These are phyloP conservation scores for Coelogynopora nodosa DNA, from an alignment of 2,888 invertebrate genomes.

Conservation along the genomic window DNA sequence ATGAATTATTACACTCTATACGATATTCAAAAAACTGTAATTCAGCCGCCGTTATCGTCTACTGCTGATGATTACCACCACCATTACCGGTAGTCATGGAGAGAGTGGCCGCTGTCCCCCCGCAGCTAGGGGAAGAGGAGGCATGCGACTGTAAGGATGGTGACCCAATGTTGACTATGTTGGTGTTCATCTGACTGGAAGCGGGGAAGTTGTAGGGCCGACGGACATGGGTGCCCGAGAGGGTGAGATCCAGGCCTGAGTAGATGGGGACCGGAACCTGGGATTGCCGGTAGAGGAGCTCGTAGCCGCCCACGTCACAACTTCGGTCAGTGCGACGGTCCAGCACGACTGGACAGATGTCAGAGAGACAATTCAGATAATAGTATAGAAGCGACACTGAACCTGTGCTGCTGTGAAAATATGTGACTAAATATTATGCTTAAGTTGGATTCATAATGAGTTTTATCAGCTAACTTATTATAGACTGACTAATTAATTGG, in stretches of 20 bases:
- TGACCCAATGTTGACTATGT: background rate
- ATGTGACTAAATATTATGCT: too few species aligned
- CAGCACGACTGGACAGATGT: conserved; percentile 56
- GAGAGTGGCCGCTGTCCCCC: background rate
- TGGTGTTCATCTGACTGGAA: background rate
- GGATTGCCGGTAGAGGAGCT: conserved; percentile 59
- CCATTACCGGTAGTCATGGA: background rate
- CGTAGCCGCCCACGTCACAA: conserved; percentile 60
- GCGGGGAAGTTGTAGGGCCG: conserved; percentile 26
- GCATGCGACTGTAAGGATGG: background rate
- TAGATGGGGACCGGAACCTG: conserved; percentile 60
- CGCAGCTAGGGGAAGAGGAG: background rate
- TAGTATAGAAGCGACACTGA: too few species aligned
- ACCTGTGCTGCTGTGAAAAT: too few species aligned
- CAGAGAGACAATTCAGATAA: too few species aligned
- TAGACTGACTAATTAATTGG: too few species aligned
- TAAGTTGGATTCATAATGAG: too few species aligned
- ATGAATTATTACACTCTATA: too few species aligned
- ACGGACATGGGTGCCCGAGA: conserved; percentile 32
- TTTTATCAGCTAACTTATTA: too few species aligned
- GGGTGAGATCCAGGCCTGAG: conserved; percentile 58
- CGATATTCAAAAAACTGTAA: too few species aligned
- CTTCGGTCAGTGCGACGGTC: conserved; percentile 59
- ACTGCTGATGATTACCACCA: too few species aligned
- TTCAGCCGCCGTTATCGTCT: too few species aligned